Percentiles rank a stretch among this genome's conserved stretches.
These are phyloP conservation scores for Hirtodrosophila duncani DNA, from an alignment of 2,888 invertebrate genomes.

Conservation along the genomic window DNA sequence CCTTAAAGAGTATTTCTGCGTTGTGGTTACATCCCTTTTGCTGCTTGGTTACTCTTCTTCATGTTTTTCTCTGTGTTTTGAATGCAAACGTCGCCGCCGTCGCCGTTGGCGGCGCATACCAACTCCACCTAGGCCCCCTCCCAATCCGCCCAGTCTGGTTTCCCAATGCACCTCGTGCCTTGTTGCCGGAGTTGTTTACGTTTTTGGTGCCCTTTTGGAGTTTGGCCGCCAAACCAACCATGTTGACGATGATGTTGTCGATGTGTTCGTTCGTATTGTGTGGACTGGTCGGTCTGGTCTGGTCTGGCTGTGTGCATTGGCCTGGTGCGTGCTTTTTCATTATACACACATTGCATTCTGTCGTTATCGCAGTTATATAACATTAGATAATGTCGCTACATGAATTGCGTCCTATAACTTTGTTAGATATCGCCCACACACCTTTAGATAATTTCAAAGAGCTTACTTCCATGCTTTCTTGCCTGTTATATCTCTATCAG, in stretches of 20 bases:
- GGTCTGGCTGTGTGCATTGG: conserved; percentile 23
- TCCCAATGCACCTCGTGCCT: no score
- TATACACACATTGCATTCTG: not conserved
- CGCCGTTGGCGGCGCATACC: conserved; percentile 43
- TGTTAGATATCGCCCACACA: no score
- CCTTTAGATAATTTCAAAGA: no score
- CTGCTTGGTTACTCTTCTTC: conserved; percentile 15
- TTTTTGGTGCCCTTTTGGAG: conserved; percentile 52
- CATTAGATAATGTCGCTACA: no score
- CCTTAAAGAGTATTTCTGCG: no score
- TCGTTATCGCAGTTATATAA: no score
- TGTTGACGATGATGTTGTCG: conserved; percentile 19
- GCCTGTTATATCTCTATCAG: no score
- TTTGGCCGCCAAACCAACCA: conserved; percentile 33
- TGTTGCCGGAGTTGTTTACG: conserved; percentile 53
- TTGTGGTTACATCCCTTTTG: not conserved
- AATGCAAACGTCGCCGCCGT: conserved; percentile 27
- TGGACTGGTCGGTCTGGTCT: conserved; percentile 38
- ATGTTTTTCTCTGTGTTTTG: conserved; percentile 51
- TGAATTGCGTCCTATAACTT: no score
- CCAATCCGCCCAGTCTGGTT: conserved; percentile 25
- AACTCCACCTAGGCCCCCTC: conserved; percentile 12
- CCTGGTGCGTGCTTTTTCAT: conserved; percentile 8
- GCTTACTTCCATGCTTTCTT: no score
- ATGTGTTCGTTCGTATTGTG: conserved; percentile 36